A percentile compares a stretch with the other conserved stretches of the same genome.
These are phyloP conservation scores for Urocynchramus pylzowi DNA, from an alignment of 2,113 vertebrate genomes.

Conservation along the genomic window DNA sequence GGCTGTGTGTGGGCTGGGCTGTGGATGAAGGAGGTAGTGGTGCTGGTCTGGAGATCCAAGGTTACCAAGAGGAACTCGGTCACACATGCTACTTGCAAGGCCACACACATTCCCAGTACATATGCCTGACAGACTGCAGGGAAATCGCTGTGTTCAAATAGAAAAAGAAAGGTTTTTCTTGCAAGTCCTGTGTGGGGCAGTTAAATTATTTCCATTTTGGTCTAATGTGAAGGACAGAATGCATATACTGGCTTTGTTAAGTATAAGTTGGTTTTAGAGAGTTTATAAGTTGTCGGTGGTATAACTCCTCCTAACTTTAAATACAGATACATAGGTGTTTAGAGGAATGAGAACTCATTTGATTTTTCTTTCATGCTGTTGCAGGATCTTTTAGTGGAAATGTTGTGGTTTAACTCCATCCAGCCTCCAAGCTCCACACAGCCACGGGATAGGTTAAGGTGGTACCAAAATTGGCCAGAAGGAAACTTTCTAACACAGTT, in stretches of 20 bases:
- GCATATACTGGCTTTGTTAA: background rate
- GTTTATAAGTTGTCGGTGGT: background rate
- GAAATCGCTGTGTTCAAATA: background rate
- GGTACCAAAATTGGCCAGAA: background rate
- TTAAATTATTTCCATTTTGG: background rate
- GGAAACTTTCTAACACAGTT: background rate
- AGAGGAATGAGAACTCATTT: background rate
- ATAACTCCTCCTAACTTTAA: background rate
- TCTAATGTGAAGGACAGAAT: background rate
- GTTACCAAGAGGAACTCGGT: rapidly evolving
- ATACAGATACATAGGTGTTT: background rate
- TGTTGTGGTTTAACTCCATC: background rate
- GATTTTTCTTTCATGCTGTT: background rate
- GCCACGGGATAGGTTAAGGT: background rate
- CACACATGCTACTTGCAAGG: background rate
- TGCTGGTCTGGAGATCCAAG: background rate
- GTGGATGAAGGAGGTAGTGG: background rate
- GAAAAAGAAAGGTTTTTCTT: background rate
- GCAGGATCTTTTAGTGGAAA: background rate
- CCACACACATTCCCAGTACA: rapidly evolving
- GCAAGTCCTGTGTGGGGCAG: rapidly evolving
- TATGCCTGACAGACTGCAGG: background rate
- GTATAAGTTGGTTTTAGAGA: background rate
- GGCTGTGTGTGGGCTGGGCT: background rate
- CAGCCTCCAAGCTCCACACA: background rate